Evolutionary conservation across 2,888 invertebrate species (phyloP), one percentile per base, ranked within the genome.

Genomic region (Eupithecia subumbrata): DNA sequence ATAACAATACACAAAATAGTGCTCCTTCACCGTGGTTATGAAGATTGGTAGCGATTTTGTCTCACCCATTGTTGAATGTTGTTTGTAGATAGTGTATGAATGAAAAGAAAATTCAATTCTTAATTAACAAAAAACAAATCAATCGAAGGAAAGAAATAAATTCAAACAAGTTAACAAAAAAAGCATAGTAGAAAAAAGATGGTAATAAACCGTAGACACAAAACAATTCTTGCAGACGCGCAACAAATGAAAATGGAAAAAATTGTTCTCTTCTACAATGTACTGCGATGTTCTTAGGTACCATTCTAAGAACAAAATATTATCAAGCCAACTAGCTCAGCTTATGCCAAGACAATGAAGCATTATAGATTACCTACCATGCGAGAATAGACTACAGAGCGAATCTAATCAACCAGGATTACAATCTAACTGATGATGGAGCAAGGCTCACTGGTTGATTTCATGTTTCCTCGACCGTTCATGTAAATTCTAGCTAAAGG

Each of bases 311-410:
- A 60, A 60, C 12, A 60, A 4, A 60, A 60, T 25, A 60, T 60
- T 5, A 25, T 25, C 56, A 60, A 25, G n/a, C n/a, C 22, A 56
- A 60, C 12, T 14, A 60, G 11, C 22, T 56, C 22, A 25, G 25
- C 22, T 12, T 25, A 25, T 25, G 12, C 7, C 25, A 22, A 60
- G 60, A 60, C 22, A 22, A 22, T 25, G 25, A 22, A 60, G 5
- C 60, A 60, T 60, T 60, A 60, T 25, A 60, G 60, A 60, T 60
- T 60, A 25, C 12, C 60, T 60, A 25, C 12, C 60, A 60, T 60
- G 60, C 60, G 25, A 60, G 60, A 25, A 25, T 25, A 25, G 12
- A 60, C 22, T 60, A 60, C 60, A 25, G 60, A 60, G 22, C 60
- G 52, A 60, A 22, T 1, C 5, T 60, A 60, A 60, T 25, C 12